Conservation (phyloP, 1,140 invertebrate species). For the Cyphomyrmex costatus region DNA sequence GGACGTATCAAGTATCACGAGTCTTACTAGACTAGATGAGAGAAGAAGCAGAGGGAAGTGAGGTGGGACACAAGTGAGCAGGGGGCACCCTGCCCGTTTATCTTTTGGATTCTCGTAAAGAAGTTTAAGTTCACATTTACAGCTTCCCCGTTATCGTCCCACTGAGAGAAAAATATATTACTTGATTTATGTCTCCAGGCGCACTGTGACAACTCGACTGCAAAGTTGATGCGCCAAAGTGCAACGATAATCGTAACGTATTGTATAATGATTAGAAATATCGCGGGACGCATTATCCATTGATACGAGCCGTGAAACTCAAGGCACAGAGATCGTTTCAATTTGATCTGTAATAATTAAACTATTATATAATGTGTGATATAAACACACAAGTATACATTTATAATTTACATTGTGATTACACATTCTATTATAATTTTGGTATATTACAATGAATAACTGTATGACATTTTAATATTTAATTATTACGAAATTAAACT, state of each 20-base stretch:
- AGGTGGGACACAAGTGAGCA: too few species aligned
- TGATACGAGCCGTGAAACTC: not conserved
- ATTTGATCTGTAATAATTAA: not conserved
- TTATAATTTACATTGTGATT: not conserved
- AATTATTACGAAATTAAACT: slow-evolving; percentile 1
- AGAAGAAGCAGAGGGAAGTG: not conserved
- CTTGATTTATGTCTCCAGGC: slow-evolving; percentile 73
- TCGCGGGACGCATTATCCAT: slow-evolving; percentile 56
- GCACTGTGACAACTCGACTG: slow-evolving; percentile 41
- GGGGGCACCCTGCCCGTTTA: slow-evolving; percentile 51
- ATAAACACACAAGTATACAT: not conserved
- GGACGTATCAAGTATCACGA: slow-evolving; percentile 52
- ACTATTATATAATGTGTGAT: not conserved
- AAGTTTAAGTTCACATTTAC: slow-evolving; percentile 76
- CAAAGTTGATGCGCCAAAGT: slow-evolving; percentile 48
- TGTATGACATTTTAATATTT: not conserved
- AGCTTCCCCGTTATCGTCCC: slow-evolving; percentile 58
- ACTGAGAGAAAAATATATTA: slow-evolving; percentile 60
- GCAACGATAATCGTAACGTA: slow-evolving; percentile 52
- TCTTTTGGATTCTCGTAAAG: slow-evolving; percentile 69
- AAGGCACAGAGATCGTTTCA: not conserved
- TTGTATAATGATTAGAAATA: slow-evolving; percentile 51
- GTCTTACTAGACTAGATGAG: not conserved
- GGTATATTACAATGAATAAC: not conserved
- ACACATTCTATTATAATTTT: not conserved